Evolutionary conservation across 1,140 invertebrate species (phyloP), one percentile per base, ranked within the genome.

Genomic region (Philaenus spumarius): DNA sequence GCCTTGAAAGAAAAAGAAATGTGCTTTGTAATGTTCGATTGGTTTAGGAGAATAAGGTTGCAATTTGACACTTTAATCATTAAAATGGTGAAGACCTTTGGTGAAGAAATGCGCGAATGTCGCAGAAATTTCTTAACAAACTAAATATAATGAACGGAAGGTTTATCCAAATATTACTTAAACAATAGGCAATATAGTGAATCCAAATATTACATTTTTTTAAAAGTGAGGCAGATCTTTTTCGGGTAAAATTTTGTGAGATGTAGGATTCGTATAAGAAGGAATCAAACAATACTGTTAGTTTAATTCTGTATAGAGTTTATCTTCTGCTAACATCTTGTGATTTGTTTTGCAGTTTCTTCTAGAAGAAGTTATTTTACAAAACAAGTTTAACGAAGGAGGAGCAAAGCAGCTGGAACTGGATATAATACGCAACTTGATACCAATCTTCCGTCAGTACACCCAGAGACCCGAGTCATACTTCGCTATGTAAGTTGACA

Each of bases 321-420:
- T 39, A 9, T 39, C 9, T 39, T 39, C 35, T 11, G 9, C n/a
- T 11, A 39, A 9, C 35, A 39, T 61, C 46, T 59, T 47, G 48
- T 58, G 58, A n/a, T n/a, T n/a, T n/a, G n/a, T n/a, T 67, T 70
- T 68, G 24, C 59, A 81, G 67, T 89, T 84, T 69, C 74, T 93
- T n/a, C 80, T 85, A 59, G 82, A 89, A 60, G 84, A 89, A 74
- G 76, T 92, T 58, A 79, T 92, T 22, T 70, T 90, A 56, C 78
- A 82, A 42, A 92, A 88, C 64, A 77, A 82, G 67, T 93, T 92
- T 67, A 86, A 84, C 64, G 76, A 82, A n/a, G 89, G 89, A 9
- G 93, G 93, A 20, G 87, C 87, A 23, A 69, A 82, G 40, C 93
- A 95, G 74, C 77, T 97, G 35, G 84, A 91, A 66, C 91, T 87